A percentile compares a stretch with the other conserved stretches of the same genome.
phyloP scores from a whole-genome alignment of 2,888 invertebrate genomes.

The Drosophila planitibia region DNA sequence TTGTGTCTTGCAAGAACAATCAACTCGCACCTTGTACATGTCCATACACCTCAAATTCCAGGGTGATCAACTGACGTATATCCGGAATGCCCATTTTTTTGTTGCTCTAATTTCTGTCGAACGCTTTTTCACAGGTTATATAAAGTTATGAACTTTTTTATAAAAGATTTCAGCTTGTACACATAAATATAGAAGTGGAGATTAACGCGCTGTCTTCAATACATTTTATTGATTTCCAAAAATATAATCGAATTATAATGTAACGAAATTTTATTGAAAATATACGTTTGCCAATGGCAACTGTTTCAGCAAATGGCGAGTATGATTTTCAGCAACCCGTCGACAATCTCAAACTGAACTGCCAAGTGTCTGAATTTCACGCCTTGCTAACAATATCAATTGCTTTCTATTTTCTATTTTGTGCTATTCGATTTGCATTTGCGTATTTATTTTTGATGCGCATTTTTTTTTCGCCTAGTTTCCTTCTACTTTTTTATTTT shows the following conservation, averaged over 20 bases:
- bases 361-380: constrained; percentile 67
- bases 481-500: constrained; percentile 50
- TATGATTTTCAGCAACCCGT: constrained; percentile 72
- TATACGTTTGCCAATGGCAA: constrained; percentile 5
- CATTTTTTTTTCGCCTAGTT: constrained; percentile 40
- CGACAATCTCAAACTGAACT: constrained; percentile 72
- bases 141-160: constrained; percentile 32
- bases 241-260: neutral
- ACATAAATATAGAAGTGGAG: neutral
- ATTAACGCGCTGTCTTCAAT: constrained; percentile 5
- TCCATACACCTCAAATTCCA: constrained; percentile 96
- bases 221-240: constrained; percentile 13
- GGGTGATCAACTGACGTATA: constrained; percentile 89
- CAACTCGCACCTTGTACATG: constrained; percentile 92
- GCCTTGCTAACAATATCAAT: constrained; percentile 70
- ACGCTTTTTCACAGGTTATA: constrained; percentile 36
- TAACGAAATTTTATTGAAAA: constrained; percentile 3
- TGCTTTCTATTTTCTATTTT: constrained; percentile 79
- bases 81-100: constrained; percentile 87
- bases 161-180: neutral
- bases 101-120: neutral
- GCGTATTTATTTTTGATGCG: constrained; percentile 73
- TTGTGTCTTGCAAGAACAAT: neutral
- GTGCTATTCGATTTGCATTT: constrained; percentile 74
- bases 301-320: constrained; percentile 31